Evolutionary conservation across 2,797 vertebrate genomes (phyloP), one percentile per base, ranked within the genome.

Genomic region (Mus caroli): DNA sequence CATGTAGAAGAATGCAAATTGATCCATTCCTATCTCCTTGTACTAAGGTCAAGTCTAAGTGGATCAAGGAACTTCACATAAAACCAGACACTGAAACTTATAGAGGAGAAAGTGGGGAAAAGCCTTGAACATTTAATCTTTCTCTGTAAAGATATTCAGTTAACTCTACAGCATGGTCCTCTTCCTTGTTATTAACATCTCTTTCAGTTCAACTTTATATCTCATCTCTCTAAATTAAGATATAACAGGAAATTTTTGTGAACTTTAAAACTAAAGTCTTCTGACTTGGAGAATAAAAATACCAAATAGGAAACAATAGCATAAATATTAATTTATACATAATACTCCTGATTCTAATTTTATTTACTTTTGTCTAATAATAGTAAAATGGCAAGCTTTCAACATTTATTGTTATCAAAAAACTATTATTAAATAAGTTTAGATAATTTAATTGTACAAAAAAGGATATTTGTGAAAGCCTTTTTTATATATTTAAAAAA

Each of bases 221-320:
- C 60, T 95, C 84, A 64, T 96, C 76, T 96, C 62, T 94, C 71
- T 95, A 96, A 97, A 92, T 91, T 92, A 92, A 56, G 40, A 67
- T 91, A 15, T 14, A 85, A 60, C 1, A 71, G 87, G 96, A 89
- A 94, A 37, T 95, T 97, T 98, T 84, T 88, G 62, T 84, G 31
- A 90, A 86, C 56, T 96, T 97, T 85, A 54, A 97, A 46, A 58
- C 19, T 87, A 34, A 96, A 58, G 40, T 37, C 46, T 92, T 96
- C 96, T 86, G 22, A 92, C 43, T 89, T 76, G 62, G 86, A 93
- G 90, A 96, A 80, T 87, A 93, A 93, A 96, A 97, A 93, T 96
- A 96, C 88, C 77, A 97, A 97, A 93, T 96, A 97, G 90, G 58
- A 93, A 97, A 84, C 71, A 82, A 52, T 87, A 92, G 52, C 37